Evolutionary conservation across 1,140 invertebrate genomes (phyloP).

Genomic region (Globodera rostochiensis): DNA sequence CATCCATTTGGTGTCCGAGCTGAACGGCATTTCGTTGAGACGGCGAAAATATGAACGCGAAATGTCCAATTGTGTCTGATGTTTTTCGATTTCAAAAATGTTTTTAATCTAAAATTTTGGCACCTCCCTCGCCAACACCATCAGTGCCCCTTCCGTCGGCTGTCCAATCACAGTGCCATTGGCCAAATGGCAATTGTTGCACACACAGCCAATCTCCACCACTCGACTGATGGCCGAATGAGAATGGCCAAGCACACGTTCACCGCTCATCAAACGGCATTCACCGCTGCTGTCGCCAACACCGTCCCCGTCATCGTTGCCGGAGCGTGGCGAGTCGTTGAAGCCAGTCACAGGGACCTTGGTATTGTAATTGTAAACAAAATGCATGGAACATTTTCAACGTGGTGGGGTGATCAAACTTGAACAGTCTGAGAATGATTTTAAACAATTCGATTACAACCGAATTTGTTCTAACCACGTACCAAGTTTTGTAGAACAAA

Average conservation of each 20-base stretch:
- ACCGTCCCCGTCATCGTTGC: background rate
- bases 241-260: slow-evolving; percentile 54
- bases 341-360: slow-evolving; percentile 84
- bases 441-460: no score
- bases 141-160: slow-evolving; percentile 93
- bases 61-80: slow-evolving; percentile 80
- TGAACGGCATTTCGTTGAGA: slow-evolving; percentile 93
- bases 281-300: slow-evolving; percentile 71
- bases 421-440: no score
- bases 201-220: slow-evolving; percentile 78
- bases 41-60: slow-evolving; percentile 80
- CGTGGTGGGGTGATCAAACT: background rate
- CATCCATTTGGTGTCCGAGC: slow-evolving; percentile 97
- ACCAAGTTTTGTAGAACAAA: background rate
- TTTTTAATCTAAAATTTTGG: slow-evolving; percentile 21
- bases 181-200: slow-evolving; percentile 91
- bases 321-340: slow-evolving; percentile 71
- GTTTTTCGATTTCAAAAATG: slow-evolving; percentile 18
- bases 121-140: slow-evolving; percentile 86
- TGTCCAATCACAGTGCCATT: slow-evolving; percentile 83
- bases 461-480: background rate
- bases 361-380: background rate
- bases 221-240: slow-evolving; percentile 64
- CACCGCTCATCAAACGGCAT: slow-evolving; percentile 30
- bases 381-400: background rate